phyloP scores from a whole-genome alignment of 2,797 vertebrate genomes.

The Urosaurus nigricauda region DNA sequence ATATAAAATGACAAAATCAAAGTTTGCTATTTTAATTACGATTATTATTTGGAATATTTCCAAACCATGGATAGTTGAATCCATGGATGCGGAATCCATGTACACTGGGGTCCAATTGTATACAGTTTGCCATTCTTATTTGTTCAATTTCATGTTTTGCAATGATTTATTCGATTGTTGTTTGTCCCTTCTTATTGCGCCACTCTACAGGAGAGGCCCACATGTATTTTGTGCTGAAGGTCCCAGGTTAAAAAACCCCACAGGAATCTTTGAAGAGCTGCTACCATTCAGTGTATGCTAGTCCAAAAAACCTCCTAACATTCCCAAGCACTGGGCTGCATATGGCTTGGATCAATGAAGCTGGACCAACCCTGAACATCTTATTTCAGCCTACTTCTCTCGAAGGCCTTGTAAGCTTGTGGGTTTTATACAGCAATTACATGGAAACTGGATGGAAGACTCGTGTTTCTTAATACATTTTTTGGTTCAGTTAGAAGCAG shows the following conservation, averaged over 20 bases:
- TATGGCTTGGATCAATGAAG: neutral
- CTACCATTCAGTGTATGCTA: neutral
- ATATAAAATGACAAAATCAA: too few relatives aligned
- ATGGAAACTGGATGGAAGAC: constrained; percentile 77
- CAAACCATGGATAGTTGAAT: too few relatives aligned
- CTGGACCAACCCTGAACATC: neutral
- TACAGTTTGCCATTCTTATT: neutral
- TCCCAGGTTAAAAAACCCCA: neutral
- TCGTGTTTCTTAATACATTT: constrained; percentile 81
- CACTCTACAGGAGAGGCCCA: neutral
- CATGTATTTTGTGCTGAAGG: neutral
- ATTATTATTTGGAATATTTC: too few relatives aligned
- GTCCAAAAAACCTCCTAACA: too few relatives aligned
- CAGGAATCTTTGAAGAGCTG: neutral
- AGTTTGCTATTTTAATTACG: too few relatives aligned
- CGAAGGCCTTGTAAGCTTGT: constrained; percentile 46
- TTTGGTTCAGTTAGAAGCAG: constrained; percentile 74
- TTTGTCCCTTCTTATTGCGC: neutral
- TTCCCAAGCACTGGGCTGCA: too few relatives aligned
- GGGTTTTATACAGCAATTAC: constrained; percentile 74
- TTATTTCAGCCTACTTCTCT: constrained; percentile 4
- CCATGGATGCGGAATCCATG: too few relatives aligned
- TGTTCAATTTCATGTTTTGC: neutral
- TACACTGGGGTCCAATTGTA: too few relatives aligned
- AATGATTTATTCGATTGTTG: neutral